Evolutionary conservation across 53 echinoderm and acorn worm species (phyloP).

Genomic region (Stichopus horrens): DNA sequence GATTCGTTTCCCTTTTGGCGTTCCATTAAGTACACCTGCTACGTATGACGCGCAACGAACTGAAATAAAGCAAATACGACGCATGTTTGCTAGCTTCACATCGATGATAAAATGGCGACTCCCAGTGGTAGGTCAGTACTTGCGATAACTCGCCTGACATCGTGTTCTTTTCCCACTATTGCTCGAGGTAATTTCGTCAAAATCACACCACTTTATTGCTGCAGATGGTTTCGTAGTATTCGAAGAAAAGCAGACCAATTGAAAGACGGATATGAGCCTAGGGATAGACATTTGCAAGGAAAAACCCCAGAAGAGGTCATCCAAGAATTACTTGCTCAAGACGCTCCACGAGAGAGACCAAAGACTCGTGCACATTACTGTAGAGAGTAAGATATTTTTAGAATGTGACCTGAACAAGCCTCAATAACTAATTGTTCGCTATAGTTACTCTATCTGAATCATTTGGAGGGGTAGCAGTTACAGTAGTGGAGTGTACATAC

Average conservation of each 20-base stretch:
- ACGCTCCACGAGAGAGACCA: not conserved
- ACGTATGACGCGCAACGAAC: too few relatives aligned
- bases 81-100: not conserved
- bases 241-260: conserved; percentile 4
- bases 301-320: conserved; percentile 30
- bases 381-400: not conserved
- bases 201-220: not conserved
- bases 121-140: not conserved
- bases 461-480: too few relatives aligned
- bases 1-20: too few relatives aligned
- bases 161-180: not conserved
- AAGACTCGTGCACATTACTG: not conserved
- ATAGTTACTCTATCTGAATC: too few relatives aligned
- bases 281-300: conserved; percentile 10
- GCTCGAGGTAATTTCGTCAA: not conserved
- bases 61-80: too few relatives aligned
- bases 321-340: not conserved
- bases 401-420: too few relatives aligned
- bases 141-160: not conserved
- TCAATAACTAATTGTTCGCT: too few relatives aligned
- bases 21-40: too few relatives aligned
- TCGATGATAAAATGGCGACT: not conserved
- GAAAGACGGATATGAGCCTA: conserved; percentile 21
- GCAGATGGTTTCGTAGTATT: conserved; percentile 7
- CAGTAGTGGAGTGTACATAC: too few relatives aligned